Evolutionary conservation across 2,888 invertebrate genomes (phyloP), one percentile per base, ranked within the genome.

Genomic region (Argyra leucocephala): DNA sequence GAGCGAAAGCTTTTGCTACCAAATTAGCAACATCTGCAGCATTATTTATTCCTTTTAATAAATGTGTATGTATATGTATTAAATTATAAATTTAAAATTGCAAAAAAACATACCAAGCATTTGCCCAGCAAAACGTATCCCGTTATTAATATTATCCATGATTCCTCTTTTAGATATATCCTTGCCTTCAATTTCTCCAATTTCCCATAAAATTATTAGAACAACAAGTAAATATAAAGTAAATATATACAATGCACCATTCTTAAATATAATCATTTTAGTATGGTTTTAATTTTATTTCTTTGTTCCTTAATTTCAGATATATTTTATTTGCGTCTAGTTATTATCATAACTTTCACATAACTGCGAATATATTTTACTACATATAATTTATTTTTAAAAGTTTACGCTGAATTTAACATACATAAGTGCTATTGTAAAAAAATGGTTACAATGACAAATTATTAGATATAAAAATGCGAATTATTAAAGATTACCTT

Each of bases 1-100:
- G 7, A 72, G 77, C 72, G 68, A 86, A 83, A 23, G 85, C 83
- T 68, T 82, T 81, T 12, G 83, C 82, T 12, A 87, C 86, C 67
- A 87, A 76, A 74, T 83, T 82, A 1, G 86, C 84, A 63, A 89
- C 86, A 71, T 83, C 83, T 36, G 80, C 82, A 0, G 85, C 84
- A 0, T 79, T 78, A 59, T 79, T 80, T n/a, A 80, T 76, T 65
- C 80, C 77, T 77, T 22, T 22, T 64, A 24, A 48, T 12, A 22
- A 26, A 26, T 26, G 4, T 6, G 26, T 7, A 6, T 26, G 26
- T 26, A 26, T 26, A 6, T 6, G 7, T 7, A 26, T 26, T 26
- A 26, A 7, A 26, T 6, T 4, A 26, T 6, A 7, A 4, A 4
- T 31, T 6, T 31, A 31, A 61, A 59, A 62, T 61, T 22, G 59